A percentile compares a stretch with the other conserved stretches of the same genome.
These are phyloP conservation scores for Pleuronectes platessa DNA, from an alignment of 2,113 vertebrate species.

Conservation along the genomic window DNA sequence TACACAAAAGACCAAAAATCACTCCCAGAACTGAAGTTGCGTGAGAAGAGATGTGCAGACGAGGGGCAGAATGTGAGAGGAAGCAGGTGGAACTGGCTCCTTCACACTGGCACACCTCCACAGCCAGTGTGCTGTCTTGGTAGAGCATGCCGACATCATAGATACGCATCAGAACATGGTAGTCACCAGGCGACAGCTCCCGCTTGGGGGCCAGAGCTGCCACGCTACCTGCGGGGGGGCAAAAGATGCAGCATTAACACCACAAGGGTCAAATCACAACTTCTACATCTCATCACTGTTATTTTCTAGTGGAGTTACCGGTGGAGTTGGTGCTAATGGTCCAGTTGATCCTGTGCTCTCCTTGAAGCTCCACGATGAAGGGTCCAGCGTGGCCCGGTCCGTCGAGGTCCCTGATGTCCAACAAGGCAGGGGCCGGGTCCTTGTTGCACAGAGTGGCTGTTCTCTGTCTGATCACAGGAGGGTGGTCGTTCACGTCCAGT, in stretches of 20 bases:
- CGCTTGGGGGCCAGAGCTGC: slow-evolving; percentile 40
- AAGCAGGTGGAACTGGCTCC: slow-evolving; percentile 48
- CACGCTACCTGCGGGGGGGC: slow-evolving; percentile 14
- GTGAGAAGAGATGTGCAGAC: neutral
- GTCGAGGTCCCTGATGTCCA: slow-evolving; percentile 64
- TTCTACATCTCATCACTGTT: neutral
- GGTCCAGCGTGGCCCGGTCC: slow-evolving; percentile 59
- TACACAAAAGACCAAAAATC: slow-evolving; percentile 58
- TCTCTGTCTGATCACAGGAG: slow-evolving; percentile 66
- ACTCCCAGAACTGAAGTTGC: slow-evolving; percentile 40
- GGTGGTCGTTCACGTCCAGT: slow-evolving; percentile 75
- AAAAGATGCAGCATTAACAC: neutral
- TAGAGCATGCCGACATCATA: slow-evolving; percentile 51
- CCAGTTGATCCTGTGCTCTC: slow-evolving; percentile 59
- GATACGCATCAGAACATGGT: slow-evolving; percentile 57
- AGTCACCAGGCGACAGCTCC: slow-evolving; percentile 40
- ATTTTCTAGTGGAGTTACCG: slow-evolving; percentile 16
- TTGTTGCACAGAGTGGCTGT: slow-evolving; percentile 45
- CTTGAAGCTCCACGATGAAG: slow-evolving; percentile 57
- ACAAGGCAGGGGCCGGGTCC: slow-evolving; percentile 41
- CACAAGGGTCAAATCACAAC: neutral
- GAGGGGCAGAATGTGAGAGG: slow-evolving; percentile 16
- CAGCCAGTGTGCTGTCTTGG: slow-evolving; percentile 56
- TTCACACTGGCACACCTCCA: slow-evolving; percentile 68
- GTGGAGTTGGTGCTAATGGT: slow-evolving; percentile 54